Evolutionary conservation across 2,888 invertebrate species (phyloP), one percentile per base, ranked within the genome.

Genomic region (Drosophila peninsularis): DNA sequence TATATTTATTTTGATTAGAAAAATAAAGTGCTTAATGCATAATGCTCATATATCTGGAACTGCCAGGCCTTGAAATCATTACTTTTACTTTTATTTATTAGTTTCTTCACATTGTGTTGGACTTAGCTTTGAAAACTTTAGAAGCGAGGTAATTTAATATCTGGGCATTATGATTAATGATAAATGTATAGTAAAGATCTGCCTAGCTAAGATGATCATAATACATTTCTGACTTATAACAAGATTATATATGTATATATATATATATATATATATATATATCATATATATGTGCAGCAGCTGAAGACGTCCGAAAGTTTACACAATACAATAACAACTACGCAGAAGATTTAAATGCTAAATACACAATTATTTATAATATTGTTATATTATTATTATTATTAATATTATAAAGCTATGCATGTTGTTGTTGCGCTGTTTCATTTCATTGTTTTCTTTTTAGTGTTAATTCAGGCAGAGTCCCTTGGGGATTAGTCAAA

Each of bases 301-400:
- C 42, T 53, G 47, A 52, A 75, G 80, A 71, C 67, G 11, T 54
- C 62, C 44, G 49, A 62, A 71, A 39, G 19, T 42, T 62, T 75
- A 76, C 62, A 62, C 70, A 68, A 62, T 82, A 82, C 61, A 68
- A 47, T 71, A 80, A 82, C 71, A 76, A 74, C 69, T 83, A 78
- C 61, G 39, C 62, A 61, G 45, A 62, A 62, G 41, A 44, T 34
- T 61, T 82, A 77, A 83, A 81, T 79, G 86, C 87, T 82, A 86
- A 77, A 75, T 82, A 80, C 66, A 75, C 50, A 70, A 70, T 62
- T 71, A 79, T 41, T 56, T 55, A 64, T 62, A 53, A 50, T 71
- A 65, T 44, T 61, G 45, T 45, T 60, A 14, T 50, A 36, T 36
- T 36, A 57, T 39, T 21, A 41, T 32, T 44, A 27, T 52, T 44